Base-by-base conservation (phyloP, 2,113 vertebrate genomes). In the Cephalopterus ornatus region DNA sequence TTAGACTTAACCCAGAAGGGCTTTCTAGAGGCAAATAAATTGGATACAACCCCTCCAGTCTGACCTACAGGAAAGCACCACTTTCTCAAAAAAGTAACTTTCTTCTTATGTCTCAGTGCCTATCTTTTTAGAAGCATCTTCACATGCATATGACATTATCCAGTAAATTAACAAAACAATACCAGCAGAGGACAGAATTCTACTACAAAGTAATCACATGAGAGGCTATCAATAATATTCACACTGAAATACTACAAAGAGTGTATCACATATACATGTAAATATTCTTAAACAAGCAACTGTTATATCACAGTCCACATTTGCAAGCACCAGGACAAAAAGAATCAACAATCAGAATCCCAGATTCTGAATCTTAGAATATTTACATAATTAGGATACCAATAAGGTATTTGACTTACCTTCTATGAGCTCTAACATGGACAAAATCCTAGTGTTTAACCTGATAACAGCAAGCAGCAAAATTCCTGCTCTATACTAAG, bases 381-480 rank as follows among this genome's bases (percentile, higher is more conserved):
- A 79, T 91, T 96, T 87, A 84, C 88, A 89, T 5, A 58, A 27
- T 70, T 96, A 55, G 66, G 76, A 88, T 75, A 98, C 85, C 61
- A 90, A 92, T 68, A 84, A 96, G 71, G 63, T 68, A 92, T 92
- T 93, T 63, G 92, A 98, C 98, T 98, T 98, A 99, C 98, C 99
- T 98, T 98, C 97, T 97, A 98, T 97, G 97, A 98, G 97, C 94
- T 98, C 98, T 97, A 98, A 98, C 98, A 98, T 98, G 97, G 98
- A 97, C 97, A 97, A 95, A 97, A 96, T 67, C 89, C 96, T 96
- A 95, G 92, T 90, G 96, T 91, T 95, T 96, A 95, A 96, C 86
- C 94, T 94, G 92, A 27, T 66, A 96, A 90, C 18, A 92, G 93
- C 90, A 95, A 97, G 91, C 95, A 90, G 95, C 76, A 62, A 65